Evolutionary conservation across 2,797 vertebrate genomes (phyloP), one percentile per base, ranked within the genome.

Genomic region (Clarias pachynema): DNA sequence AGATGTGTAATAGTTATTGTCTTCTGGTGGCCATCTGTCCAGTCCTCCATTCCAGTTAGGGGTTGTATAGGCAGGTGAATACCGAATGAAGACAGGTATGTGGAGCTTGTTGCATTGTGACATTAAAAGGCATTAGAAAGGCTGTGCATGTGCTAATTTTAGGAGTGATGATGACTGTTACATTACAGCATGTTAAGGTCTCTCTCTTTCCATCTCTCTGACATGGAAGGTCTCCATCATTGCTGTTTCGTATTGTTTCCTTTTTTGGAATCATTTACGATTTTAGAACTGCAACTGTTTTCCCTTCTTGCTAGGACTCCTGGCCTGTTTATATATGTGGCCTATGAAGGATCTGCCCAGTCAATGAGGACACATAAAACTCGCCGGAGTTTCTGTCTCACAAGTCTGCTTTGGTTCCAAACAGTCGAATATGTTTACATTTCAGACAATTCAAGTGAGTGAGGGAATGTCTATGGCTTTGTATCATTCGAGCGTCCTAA

Each of bases 1-100:
- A 95, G 95, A 91, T 94, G 95, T 95, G 92, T 93, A 92, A 91
- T 95, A 95, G 95, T 95, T 95, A 95, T 94, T 94, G 93, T 93
- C 92, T 94, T 94, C 91, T 90, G 91, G 85, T 89, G 90, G 91
- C 94, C 93, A 93, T 95, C 94, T 95, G 92, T 95, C 93, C 93
- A 92, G 92, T 93, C 91, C 92, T 91, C 87, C 91, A 91, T 91
- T 94, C 85, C 90, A 94, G 91, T 92, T 92, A 93, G 15, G 37
- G 34, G 37, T 95, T 89, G 91, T 88, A 89, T 92, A 90, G 87
- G 92, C 92, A 91, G 89, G 82, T 83, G 57, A 87, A 84, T 44
- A 24, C 40, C 37, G 60, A 57, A 63, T 77, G 60, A 37, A 59
- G 29, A 73, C 29, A 5, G 53, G 77, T 84, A 77, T 74, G 31